phyloP scores from a whole-genome alignment of 2,888 invertebrate genomes.

The Lymantria dispar region DNA sequence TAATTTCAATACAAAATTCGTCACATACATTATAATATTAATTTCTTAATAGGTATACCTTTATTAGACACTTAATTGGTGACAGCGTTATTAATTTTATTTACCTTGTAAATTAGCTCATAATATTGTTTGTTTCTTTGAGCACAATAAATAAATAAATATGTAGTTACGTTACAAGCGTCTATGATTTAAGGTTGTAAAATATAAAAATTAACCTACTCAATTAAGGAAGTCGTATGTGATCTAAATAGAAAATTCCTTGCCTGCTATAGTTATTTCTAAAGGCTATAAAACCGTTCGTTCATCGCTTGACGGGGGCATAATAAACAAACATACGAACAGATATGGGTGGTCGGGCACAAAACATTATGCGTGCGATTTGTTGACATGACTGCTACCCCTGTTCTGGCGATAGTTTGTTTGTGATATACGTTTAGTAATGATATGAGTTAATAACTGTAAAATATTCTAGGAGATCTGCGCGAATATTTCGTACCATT shows the following conservation, averaged over 20 bases:
- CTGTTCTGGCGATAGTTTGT: slow-evolving; percentile 31
- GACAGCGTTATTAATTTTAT: no score
- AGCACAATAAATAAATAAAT: no score
- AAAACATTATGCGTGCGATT: slow-evolving; percentile 56
- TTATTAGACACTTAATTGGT: no score
- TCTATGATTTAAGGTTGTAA: not conserved
- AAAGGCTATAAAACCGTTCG: slow-evolving; percentile 60
- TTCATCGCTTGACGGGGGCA: slow-evolving; percentile 42
- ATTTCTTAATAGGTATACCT: no score
- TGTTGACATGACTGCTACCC: slow-evolving; percentile 60
- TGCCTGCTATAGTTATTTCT: slow-evolving; percentile 57
- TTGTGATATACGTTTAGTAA: not conserved
- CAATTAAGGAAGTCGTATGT: slow-evolving; percentile 44
- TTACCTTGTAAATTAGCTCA: no score
- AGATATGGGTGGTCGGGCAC: slow-evolving; percentile 70
- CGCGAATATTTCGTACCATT: no score
- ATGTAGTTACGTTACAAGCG: no score
- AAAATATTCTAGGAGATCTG: not conserved
- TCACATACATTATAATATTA: no score
- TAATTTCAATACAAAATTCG: no score
- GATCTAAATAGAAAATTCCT: slow-evolving; percentile 43
- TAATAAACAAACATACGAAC: slow-evolving; percentile 62
- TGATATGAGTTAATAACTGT: not conserved
- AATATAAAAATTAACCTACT: slow-evolving; percentile 28
- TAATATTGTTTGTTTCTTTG: no score